Evolutionary conservation across 2,888 invertebrate species (phyloP).

Genomic region (Sisyra nigra): DNA sequence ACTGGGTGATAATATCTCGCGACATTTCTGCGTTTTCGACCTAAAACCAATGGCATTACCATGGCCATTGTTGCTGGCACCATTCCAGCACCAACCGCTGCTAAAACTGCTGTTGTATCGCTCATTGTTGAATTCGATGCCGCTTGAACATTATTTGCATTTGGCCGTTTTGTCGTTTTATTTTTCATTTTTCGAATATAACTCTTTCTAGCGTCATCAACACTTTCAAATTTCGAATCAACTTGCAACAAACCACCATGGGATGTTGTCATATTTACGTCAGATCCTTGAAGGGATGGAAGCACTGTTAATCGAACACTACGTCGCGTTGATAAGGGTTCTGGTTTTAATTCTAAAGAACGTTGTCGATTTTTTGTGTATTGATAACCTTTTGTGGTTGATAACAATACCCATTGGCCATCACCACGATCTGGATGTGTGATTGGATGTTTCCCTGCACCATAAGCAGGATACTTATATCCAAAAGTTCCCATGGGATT

Average conservation of each 20-base stretch:
- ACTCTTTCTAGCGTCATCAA: constrained; percentile 40
- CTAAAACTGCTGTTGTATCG: constrained; percentile 46
- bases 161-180: constrained; percentile 12
- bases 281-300: constrained; percentile 44
- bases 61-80: constrained; percentile 67
- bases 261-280: constrained; percentile 45
- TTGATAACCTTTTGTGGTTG: constrained; percentile 61
- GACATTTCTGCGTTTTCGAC: constrained; percentile 27
- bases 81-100: constrained; percentile 64
- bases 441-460: constrained; percentile 35
- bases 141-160: constrained; percentile 10
- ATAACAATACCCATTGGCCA: constrained; percentile 62
- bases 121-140: constrained; percentile 21
- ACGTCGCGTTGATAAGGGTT: constrained; percentile 19
- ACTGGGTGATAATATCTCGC: constrained; percentile 7
- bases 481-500: constrained; percentile 11
- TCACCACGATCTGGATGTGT: constrained; percentile 48
- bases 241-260: constrained; percentile 63
- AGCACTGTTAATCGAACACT: constrained; percentile 47
- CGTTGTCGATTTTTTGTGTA: constrained; percentile 28
- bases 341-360: constrained; percentile 19
- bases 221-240: constrained; percentile 51
- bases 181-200: constrained; percentile 23
- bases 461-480: constrained; percentile 6
- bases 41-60: constrained; percentile 61